These are phyloP conservation scores for Eupelmus urozonus DNA, from an alignment of 2,888 invertebrate species.

Conservation along the genomic window DNA sequence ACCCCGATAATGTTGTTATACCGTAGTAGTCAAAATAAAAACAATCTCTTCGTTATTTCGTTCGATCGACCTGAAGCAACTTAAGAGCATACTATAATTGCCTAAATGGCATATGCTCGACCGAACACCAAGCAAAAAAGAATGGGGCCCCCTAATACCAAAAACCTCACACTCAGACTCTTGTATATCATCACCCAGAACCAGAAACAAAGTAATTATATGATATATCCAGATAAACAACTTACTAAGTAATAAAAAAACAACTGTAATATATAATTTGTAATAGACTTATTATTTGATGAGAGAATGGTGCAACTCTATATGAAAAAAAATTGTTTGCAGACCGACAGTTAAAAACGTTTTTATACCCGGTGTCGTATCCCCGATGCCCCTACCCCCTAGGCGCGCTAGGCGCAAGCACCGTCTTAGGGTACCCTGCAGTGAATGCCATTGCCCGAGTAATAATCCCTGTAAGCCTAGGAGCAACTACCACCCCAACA, in stretches of 20 bases:
- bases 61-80: slow-evolving; percentile 63
- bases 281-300: slow-evolving; percentile 19
- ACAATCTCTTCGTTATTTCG: slow-evolving; percentile 22
- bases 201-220: slow-evolving; percentile 7
- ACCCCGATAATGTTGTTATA: background rate
- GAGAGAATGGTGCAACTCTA: slow-evolving; percentile 67
- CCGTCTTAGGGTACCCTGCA: slow-evolving; percentile 77
- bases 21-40: background rate
- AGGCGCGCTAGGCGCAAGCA: slow-evolving; percentile 78
- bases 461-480: slow-evolving; percentile 71
- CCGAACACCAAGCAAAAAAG: slow-evolving; percentile 35
- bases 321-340: slow-evolving; percentile 76
- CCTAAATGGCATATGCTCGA: slow-evolving; percentile 16
- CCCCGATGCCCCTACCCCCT: slow-evolving; percentile 75
- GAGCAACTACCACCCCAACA: slow-evolving; percentile 60
- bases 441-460: slow-evolving; percentile 75
- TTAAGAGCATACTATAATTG: slow-evolving; percentile 37
- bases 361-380: slow-evolving; percentile 77
- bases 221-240: background rate
- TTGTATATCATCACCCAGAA: slow-evolving; percentile 20
- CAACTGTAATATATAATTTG: slow-evolving; percentile 1
- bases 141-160: slow-evolving; percentile 58
- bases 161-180: slow-evolving; percentile 20
- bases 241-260: slow-evolving; percentile 4
- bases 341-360: slow-evolving; percentile 78